phyloP scores from a whole-genome alignment of 2,888 invertebrate genomes.

The Trachelus stipa region DNA sequence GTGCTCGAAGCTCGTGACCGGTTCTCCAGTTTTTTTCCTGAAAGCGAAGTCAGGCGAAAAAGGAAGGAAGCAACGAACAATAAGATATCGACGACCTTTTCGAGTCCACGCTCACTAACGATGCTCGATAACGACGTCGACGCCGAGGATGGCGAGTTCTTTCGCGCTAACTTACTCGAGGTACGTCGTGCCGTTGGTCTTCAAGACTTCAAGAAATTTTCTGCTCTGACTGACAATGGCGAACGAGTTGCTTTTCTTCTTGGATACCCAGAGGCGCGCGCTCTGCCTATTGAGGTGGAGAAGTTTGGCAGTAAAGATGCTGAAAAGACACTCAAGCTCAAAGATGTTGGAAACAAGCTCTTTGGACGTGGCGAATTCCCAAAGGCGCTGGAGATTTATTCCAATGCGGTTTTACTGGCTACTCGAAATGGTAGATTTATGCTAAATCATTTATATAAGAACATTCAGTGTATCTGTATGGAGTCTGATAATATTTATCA shows the following conservation, averaged over 20 bases:
- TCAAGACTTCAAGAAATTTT: slow-evolving; percentile 74
- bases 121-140: slow-evolving; percentile 32
- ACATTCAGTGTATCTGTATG: neutral
- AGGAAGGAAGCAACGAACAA: neutral
- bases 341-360: slow-evolving; percentile 78
- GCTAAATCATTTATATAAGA: neutral
- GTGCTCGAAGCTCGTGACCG: neutral
- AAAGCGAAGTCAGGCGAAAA: neutral
- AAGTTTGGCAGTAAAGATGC: slow-evolving; percentile 70
- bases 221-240: slow-evolving; percentile 73
- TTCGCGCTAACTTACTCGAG: slow-evolving; percentile 51
- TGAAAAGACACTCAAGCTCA: slow-evolving; percentile 73
- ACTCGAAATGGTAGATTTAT: slow-evolving; percentile 72
- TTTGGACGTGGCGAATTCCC: slow-evolving; percentile 79
- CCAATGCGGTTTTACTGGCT: slow-evolving; percentile 76
- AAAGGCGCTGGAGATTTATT: slow-evolving; percentile 78
- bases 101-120: neutral
- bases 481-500: neutral
- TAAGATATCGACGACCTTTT: neutral
- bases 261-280: slow-evolving; percentile 66
- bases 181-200: slow-evolving; percentile 70
- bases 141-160: slow-evolving; percentile 50
- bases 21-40: neutral
- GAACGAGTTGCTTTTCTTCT: slow-evolving; percentile 76
- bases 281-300: slow-evolving; percentile 69